Evolutionary conservation across 2,797 vertebrate species (phyloP), one percentile per base, ranked within the genome.

Genomic region (Clamator glandarius): DNA sequence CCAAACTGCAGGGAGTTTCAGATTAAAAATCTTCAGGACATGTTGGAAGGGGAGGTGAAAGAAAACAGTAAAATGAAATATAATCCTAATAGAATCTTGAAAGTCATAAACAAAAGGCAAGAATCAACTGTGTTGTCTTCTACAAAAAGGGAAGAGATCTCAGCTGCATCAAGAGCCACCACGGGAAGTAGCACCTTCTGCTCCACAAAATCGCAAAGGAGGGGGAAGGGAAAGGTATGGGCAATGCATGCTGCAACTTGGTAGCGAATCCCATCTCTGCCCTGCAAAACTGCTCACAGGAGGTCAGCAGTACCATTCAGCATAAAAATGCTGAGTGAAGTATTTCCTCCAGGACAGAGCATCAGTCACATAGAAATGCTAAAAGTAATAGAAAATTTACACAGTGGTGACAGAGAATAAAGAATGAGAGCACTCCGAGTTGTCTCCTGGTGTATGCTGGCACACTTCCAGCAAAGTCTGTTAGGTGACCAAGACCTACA

Each of bases 61-160:
- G 12, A 89, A 39, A 66, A 74, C 4, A 92, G 52, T 39, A 82
- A 84, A 91, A 74, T 89, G 55, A 95, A 96, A 80, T 82, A 85
- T 26, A 80, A 93, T 75, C 86, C 67, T 92, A 92, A 91, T 58
- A 93, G 44, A 81, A 93, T 77, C 78, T 90, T 87, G 73, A 89
- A 91, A 96, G 86, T 94, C 73, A 84, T 92, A 94, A 96, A 94
- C 63, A 96, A 84, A 95, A 91, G 84, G 73, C 46, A 90, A 80
- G 55, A 86, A 93, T 94, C 82, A 89, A 54, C 61, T 35, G 62
- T 90, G 17, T 87, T 95, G 86, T 83, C 58, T 36, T 61, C 62
- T 88, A 79, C 61, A 69, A 31, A 90, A 87, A 89, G 84, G 91
- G 86, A 89, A 54, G 78, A 72, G 62, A 87, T 74, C 91, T 93